Evolutionary conservation across 1,140 invertebrate species (phyloP), one percentile per base, ranked within the genome.

Genomic region (Drosophila aff.): DNA sequence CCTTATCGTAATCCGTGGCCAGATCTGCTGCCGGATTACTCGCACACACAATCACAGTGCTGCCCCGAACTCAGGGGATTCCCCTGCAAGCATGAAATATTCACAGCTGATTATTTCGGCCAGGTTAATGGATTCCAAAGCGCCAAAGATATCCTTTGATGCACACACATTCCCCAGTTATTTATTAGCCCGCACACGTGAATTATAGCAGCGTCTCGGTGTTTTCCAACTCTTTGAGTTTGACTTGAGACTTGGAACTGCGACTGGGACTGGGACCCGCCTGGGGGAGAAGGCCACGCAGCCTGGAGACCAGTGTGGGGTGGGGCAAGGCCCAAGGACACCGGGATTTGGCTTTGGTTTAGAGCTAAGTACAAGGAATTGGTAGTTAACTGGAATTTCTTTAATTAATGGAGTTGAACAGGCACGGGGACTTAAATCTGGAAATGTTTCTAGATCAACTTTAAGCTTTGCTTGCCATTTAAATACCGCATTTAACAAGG

Each of bases 111-210:
- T 89, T 89, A 87, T 89, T 87, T 80, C 5, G 72, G 46, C 44
- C 79, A 82, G 79, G 67, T 76, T 76, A 81, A 79, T 81, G 69
- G 33, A 21, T 60, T 40, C n/a, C 18, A 46, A 81, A 81, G 75
- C 57, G 41, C 44, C 68, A 69, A 78, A 84, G 78, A 79, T 90
- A 82, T 90, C 85, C 85, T 90, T 90, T 89, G 83, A 84, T 76
- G 81, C 78, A 50, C 64, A 36, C 49, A 62, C 44, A 58, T 76
- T 86, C 41, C 23, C 63, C 52, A 61, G 64, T 89, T 81, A 89
- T 89, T 89, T 89, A 89, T 89, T 89, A 81, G 78, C 61, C 26
- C 31, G 44, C 55, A 43, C 38, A 52, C 55, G 55, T 52, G 68
- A 74, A 61, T 73, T 74, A 74, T 73, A 11, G 66, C 63, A 21